Percentiles rank a stretch among this genome's conserved stretches.
Evolutionary conservation across 2,797 vertebrate genomes (phyloP).

Genomic region (Acridotheres tristis): DNA sequence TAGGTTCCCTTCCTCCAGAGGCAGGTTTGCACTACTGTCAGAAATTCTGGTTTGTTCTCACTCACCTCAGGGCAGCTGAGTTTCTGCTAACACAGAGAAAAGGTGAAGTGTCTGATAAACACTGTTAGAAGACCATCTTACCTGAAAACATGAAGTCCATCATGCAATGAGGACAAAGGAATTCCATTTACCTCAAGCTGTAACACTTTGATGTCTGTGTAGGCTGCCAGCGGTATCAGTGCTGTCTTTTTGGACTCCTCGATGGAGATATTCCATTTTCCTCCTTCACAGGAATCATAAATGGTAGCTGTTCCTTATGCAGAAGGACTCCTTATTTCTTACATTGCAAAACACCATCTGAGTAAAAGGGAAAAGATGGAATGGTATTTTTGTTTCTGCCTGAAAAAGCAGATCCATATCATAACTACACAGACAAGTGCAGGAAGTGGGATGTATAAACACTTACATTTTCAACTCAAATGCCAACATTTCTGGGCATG

Average conservation of each 20-base stretch:
- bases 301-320: not conserved
- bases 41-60: not conserved
- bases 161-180: not conserved
- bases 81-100: not conserved
- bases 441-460: not conserved
- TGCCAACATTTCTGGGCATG: constrained; percentile 13
- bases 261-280: not conserved
- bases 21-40: not conserved
- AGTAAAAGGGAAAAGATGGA: constrained; percentile 56
- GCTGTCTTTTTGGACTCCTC: not conserved
- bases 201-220: not conserved
- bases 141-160: not conserved
- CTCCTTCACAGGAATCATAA: not conserved
- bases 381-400: not conserved
- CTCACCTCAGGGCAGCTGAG: not conserved
- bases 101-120: not conserved
- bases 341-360: constrained; percentile 84
- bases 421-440: not conserved
- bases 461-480: not conserved
- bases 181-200: not conserved
- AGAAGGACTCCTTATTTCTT: constrained; percentile 77
- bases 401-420: not conserved
- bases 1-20: not conserved
- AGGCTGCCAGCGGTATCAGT: not conserved
- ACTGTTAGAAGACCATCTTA: not conserved